Conservation (phyloP, 2,888 invertebrate species). For the Mesopsocus fuscifrons region DNA sequence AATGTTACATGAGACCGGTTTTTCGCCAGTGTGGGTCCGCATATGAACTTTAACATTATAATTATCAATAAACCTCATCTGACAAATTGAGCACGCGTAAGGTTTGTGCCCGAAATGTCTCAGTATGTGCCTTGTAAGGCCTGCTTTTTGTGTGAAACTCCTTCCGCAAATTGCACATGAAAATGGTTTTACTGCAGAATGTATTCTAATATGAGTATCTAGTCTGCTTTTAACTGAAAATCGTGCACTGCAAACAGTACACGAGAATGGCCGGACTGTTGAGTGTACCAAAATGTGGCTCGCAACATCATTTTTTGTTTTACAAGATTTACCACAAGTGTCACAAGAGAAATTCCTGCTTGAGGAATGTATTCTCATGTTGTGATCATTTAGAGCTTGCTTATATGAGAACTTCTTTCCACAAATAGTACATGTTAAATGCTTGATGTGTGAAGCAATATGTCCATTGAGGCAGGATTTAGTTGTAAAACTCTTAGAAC, state of each 20-base stretch:
- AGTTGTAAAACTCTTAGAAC: no score
- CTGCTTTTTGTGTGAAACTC: slow-evolving; percentile 2
- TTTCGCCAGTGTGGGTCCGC: not conserved
- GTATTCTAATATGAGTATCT: slow-evolving; percentile 4
- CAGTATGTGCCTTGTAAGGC: slow-evolving; percentile 10
- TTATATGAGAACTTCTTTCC: not conserved
- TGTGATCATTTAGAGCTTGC: slow-evolving; percentile 1
- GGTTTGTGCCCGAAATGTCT: slow-evolving; percentile 10
- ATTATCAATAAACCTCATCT: slow-evolving; percentile 5
- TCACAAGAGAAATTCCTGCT: slow-evolving; percentile 5
- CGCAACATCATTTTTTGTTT: slow-evolving; percentile 5
- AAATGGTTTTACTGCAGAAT: slow-evolving; percentile 7
- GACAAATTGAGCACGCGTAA: slow-evolving; percentile 8
- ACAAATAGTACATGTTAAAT: slow-evolving; percentile 3
- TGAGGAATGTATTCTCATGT: slow-evolving; percentile 6
- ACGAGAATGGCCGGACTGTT: slow-evolving; percentile 7
- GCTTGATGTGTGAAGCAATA: no score
- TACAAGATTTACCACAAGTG: slow-evolving; percentile 8
- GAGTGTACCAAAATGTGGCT: slow-evolving; percentile 10
- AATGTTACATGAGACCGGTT: not conserved
- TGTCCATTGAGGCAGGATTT: no score
- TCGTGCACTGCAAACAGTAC: not conserved
- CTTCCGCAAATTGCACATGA: slow-evolving; percentile 7
- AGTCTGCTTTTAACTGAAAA: not conserved
- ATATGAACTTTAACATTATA: slow-evolving; percentile 8